phyloP scores from a whole-genome alignment of 2,888 invertebrate genomes.

The Linnaemya vulpina region DNA sequence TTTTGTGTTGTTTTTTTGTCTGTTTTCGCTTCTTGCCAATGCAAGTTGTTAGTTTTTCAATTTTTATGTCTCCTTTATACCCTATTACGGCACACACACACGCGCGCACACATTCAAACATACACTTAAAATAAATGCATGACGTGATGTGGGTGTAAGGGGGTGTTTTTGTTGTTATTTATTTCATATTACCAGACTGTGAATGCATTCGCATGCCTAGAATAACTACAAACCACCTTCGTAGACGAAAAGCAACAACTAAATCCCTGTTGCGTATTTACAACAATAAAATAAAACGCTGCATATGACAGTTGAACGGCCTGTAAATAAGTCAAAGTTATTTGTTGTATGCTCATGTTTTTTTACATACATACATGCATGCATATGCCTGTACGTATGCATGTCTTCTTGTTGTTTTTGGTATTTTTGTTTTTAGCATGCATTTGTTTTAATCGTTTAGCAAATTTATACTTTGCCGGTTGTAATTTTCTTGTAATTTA shows the following conservation, averaged over 20 bases:
- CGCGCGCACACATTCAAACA: no score
- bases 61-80: constrained; percentile 8
- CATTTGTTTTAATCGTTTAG: not conserved
- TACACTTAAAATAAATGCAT: not conserved
- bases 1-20: constrained; percentile 25
- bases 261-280: constrained; percentile 47
- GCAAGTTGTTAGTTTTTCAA: constrained; percentile 16
- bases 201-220: constrained; percentile 7
- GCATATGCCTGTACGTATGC: not conserved
- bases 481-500: constrained; percentile 33
- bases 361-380: not conserved
- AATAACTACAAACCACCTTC: constrained; percentile 43
- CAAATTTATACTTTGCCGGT: constrained; percentile 52
- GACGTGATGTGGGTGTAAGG: constrained; percentile 6
- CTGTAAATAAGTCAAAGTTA: constrained; percentile 83
- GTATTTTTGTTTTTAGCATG: constrained; percentile 32
- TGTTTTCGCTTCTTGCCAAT: constrained; percentile 42
- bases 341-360: constrained; percentile 57
- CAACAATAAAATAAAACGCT: constrained; percentile 56
- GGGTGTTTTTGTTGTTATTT: constrained; percentile 11
- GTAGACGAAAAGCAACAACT: constrained; percentile 34
- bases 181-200: constrained; percentile 36
- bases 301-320: constrained; percentile 80
- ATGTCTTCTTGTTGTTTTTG: constrained; percentile 4
- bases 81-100: not conserved